Conservation (phyloP, 2,888 invertebrate genomes). For the Margaritifera margaritifera region DNA sequence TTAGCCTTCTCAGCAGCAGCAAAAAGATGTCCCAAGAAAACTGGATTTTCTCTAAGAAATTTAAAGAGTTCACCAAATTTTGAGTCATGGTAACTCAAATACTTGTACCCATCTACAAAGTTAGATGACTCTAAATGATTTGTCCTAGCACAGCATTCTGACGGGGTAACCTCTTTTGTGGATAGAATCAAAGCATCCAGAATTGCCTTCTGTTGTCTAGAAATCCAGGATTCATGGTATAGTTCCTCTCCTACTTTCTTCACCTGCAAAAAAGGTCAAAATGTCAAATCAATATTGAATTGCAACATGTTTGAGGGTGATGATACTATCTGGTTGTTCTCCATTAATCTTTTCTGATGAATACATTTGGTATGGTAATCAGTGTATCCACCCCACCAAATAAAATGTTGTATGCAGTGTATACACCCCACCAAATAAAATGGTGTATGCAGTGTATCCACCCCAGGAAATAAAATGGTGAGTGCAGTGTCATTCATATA, state of each 20-base stretch:
- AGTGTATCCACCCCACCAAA: too few species aligned
- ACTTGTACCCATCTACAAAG: slow-evolving; percentile 78
- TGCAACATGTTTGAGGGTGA: too few species aligned
- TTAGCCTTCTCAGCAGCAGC: slow-evolving; percentile 76
- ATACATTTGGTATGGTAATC: too few species aligned
- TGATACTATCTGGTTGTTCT: too few species aligned
- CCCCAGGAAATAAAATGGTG: too few species aligned
- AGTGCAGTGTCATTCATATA: too few species aligned
- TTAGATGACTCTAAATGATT: slow-evolving; percentile 77
- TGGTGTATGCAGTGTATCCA: too few species aligned
- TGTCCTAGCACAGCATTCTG: slow-evolving; percentile 79
- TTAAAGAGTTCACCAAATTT: slow-evolving; percentile 82
- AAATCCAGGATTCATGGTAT: slow-evolving; percentile 88
- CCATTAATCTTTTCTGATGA: too few species aligned
- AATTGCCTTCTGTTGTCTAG: slow-evolving; percentile 81
- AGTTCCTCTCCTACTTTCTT: slow-evolving; percentile 76
- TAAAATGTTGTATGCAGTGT: too few species aligned
- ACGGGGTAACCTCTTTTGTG: slow-evolving; percentile 83
- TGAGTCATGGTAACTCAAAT: slow-evolving; percentile 85
- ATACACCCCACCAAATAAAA: too few species aligned
- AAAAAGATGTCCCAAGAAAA: slow-evolving; percentile 81
- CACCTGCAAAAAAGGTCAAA: slow-evolving; percentile 45
- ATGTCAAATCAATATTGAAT: too few species aligned
- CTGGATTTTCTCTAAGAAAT: slow-evolving; percentile 81
- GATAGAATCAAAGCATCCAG: slow-evolving; percentile 82